A percentile compares a stretch with the other conserved stretches of the same genome.
These are phyloP conservation scores for Drosophila aff. DNA, from an alignment of 1,140 invertebrate species.

Conservation along the genomic window DNA sequence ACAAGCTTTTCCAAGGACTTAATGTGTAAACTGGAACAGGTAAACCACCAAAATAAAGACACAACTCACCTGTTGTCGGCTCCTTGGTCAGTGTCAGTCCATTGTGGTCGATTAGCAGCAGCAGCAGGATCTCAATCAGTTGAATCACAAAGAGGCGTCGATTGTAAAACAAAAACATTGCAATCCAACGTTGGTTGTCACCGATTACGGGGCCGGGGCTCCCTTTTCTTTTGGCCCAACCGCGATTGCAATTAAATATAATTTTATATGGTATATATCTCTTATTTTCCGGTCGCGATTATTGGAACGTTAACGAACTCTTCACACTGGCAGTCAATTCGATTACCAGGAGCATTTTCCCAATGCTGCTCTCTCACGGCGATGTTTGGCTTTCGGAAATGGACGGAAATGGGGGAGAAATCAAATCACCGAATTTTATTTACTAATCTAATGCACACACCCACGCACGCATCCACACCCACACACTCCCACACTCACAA, in stretches of 20 bases:
- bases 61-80: slow-evolving; percentile 74
- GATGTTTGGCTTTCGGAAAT: slow-evolving; percentile 29
- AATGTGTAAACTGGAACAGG: too few species aligned
- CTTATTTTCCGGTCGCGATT: slow-evolving; percentile 15
- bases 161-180: slow-evolving; percentile 82
- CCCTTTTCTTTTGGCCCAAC: slow-evolving; percentile 22
- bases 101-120: slow-evolving; percentile 73
- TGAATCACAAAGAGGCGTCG: slow-evolving; percentile 70
- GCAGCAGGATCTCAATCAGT: slow-evolving; percentile 76
- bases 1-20: too few species aligned
- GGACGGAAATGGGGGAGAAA: slow-evolving; percentile 36
- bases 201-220: slow-evolving; percentile 24
- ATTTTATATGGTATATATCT: slow-evolving; percentile 6
- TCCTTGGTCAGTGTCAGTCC: slow-evolving; percentile 73
- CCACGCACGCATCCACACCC: slow-evolving; percentile 6
- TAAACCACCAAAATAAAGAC: background rate
- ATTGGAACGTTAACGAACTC: slow-evolving; percentile 26
- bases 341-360: slow-evolving; percentile 39
- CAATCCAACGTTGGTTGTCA: slow-evolving; percentile 62
- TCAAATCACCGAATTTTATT: slow-evolving; percentile 57
- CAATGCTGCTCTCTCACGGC: slow-evolving; percentile 23
- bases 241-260: slow-evolving; percentile 24
- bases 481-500: slow-evolving; percentile 25
- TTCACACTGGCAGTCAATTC: slow-evolving; percentile 35
- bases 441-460: slow-evolving; percentile 44